phyloP scores from a whole-genome alignment of 2,113 vertebrate species.

The Struthio camelus region DNA sequence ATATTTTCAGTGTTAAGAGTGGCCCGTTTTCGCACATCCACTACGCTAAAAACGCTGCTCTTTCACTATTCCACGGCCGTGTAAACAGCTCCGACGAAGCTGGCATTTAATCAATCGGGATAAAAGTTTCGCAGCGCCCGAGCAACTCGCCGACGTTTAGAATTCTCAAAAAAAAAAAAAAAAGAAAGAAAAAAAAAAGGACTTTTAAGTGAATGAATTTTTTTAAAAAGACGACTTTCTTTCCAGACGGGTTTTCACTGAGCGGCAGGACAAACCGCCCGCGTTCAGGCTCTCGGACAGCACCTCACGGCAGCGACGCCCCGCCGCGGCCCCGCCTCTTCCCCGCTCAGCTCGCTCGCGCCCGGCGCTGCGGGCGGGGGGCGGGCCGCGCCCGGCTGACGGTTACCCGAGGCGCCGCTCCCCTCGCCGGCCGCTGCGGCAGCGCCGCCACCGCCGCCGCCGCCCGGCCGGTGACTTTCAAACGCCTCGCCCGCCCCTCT shows the following conservation, averaged over 20 bases:
- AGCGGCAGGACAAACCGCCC: neutral
- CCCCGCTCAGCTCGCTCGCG: no score
- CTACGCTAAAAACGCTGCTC: constrained; percentile 34
- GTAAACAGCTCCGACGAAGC: constrained; percentile 23
- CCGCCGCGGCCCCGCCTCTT: neutral
- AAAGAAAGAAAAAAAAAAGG: neutral
- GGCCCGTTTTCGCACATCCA: constrained; percentile 11
- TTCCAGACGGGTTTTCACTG: neutral
- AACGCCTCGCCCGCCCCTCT: neutral
- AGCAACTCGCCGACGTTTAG: neutral
- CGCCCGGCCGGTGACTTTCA: neutral
- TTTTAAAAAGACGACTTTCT: neutral
- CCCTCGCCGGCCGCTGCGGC: neutral
- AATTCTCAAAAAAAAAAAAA: no score
- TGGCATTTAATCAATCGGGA: neutral
- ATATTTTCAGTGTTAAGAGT: constrained; percentile 14
- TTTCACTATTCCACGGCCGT: neutral
- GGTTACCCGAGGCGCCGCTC: neutral
- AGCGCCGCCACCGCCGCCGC: no score
- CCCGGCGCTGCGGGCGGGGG: no score
- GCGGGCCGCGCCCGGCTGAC: neutral
- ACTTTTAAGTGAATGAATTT: neutral
- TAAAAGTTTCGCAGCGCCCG: neutral
- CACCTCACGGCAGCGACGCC: no score
- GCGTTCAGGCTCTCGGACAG: no score